Evolutionary conservation across 2,888 invertebrate species (phyloP).

Genomic region (Caprella mutica): DNA sequence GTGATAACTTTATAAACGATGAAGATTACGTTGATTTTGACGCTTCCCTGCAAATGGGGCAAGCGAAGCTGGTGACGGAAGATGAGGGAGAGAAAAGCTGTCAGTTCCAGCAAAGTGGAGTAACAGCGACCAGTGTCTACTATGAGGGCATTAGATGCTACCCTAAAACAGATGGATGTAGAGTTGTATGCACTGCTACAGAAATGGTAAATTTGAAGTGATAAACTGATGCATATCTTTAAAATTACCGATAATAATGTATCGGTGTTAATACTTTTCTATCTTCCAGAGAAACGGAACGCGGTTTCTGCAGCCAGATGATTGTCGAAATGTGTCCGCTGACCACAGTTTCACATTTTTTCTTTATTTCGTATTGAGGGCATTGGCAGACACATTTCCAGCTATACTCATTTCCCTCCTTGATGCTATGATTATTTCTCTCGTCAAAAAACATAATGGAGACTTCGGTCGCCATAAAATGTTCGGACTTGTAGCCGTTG

Average conservation of each 20-base stretch:
- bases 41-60: background rate
- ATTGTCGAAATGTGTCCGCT: conserved; percentile 20
- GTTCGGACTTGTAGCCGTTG: conserved; percentile 31
- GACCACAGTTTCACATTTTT: conserved; percentile 36
- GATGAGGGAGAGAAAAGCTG: conserved; percentile 6
- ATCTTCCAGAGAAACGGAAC: conserved; percentile 7
- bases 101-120: conserved; percentile 14
- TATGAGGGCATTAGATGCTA: conserved; percentile 16
- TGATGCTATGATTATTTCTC: conserved; percentile 31
- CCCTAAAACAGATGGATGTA: conserved; percentile 2
- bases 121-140: background rate
- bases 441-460: conserved; percentile 32
- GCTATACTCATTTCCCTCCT: conserved; percentile 35
- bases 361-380: conserved; percentile 36
- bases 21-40: background rate
- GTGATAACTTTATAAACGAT: background rate
- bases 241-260: background rate
- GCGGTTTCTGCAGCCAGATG: conserved; percentile 12
- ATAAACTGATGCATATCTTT: background rate
- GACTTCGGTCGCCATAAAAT: conserved; percentile 33
- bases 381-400: conserved; percentile 36
- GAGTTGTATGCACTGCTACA: conserved; percentile 16
- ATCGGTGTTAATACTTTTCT: background rate
- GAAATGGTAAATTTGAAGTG: conserved; percentile 11
- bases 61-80: background rate